A percentile compares a stretch with the other conserved stretches of the same genome.
Evolutionary conservation across 1,140 invertebrate species (phyloP).

Genomic region (fruit fly (Drosophila melanogaster)): DNA sequence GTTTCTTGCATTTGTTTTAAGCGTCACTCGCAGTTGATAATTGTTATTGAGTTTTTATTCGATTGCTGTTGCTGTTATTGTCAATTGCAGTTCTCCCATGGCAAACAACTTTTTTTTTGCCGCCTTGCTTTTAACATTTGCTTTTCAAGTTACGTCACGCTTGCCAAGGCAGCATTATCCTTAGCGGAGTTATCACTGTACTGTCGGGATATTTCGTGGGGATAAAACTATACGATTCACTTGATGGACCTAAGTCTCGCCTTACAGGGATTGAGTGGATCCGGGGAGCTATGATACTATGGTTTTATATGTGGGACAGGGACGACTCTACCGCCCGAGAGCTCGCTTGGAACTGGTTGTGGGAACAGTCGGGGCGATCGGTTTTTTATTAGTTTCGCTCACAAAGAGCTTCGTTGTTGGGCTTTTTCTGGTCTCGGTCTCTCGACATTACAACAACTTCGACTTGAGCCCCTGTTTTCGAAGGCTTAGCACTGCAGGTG

Average conservation of each 20-base stretch:
- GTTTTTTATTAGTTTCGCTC: conserved; percentile 82
- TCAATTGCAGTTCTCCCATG: conserved; percentile 64
- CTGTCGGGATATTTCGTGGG: background rate
- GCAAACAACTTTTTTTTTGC: conserved; percentile 68
- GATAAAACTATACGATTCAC: background rate
- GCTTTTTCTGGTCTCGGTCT: conserved; percentile 21
- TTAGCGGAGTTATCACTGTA: conserved; percentile 4
- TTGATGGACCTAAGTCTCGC: background rate
- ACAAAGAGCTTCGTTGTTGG: conserved; percentile 78
- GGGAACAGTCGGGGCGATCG: conserved; percentile 70
- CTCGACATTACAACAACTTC: conserved; percentile 63
- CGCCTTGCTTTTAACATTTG: conserved; percentile 29
- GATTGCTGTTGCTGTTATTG: conserved; percentile 40
- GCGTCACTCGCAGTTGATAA: conserved; percentile 61
- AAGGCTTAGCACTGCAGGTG: conserved; percentile 17
- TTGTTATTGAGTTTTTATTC: conserved; percentile 67
- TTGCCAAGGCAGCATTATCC: conserved; percentile 2
- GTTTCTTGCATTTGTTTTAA: conserved; percentile 46
- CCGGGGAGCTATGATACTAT: conserved; percentile 5
- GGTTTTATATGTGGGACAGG: conserved; percentile 6
- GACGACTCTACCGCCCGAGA: conserved; percentile 60
- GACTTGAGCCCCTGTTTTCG: conserved; percentile 13
- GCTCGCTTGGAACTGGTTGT: conserved; percentile 71
- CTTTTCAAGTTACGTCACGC: conserved; percentile 35
- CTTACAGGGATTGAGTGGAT: conserved; percentile 21